Evolutionary conservation across 2,113 vertebrate species (phyloP).

Genomic region (Triplophysa tibetana): DNA sequence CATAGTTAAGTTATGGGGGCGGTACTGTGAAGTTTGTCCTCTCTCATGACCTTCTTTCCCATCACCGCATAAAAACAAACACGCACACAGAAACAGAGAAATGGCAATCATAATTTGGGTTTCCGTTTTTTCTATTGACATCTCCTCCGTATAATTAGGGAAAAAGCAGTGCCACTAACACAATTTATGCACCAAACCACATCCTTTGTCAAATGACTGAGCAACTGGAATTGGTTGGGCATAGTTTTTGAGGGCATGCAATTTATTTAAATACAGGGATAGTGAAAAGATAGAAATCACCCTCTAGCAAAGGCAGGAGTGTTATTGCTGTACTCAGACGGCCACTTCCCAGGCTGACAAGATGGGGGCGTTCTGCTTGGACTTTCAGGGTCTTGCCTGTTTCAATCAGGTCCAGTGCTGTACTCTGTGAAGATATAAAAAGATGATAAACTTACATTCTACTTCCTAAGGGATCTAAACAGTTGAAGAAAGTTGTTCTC

Average conservation of each 20-base stretch:
- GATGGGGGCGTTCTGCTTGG: slow-evolving; percentile 90
- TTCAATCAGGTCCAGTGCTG: slow-evolving; percentile 89
- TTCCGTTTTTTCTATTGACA: background rate
- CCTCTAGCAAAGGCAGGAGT: slow-evolving; percentile 89
- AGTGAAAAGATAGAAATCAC: slow-evolving; percentile 66
- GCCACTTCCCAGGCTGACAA: slow-evolving; percentile 95
- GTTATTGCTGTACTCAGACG: slow-evolving; percentile 94
- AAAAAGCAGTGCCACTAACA: slow-evolving; percentile 7
- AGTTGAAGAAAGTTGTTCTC: background rate
- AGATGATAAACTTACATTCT: background rate
- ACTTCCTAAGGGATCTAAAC: background rate
- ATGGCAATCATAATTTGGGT: slow-evolving; percentile 4
- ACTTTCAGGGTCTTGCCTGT: slow-evolving; percentile 90
- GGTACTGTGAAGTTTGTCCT: slow-evolving; percentile 23
- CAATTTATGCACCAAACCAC: slow-evolving; percentile 16
- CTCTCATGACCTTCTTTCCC: slow-evolving; percentile 33
- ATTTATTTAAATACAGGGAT: background rate
- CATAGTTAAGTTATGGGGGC: slow-evolving; percentile 31
- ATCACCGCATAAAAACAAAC: slow-evolving; percentile 19
- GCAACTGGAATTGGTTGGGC: slow-evolving; percentile 3
- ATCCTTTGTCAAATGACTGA: slow-evolving; percentile 7
- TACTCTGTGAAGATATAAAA: slow-evolving; percentile 73
- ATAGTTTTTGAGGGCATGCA: background rate
- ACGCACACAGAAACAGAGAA: background rate
- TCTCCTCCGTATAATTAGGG: background rate